Conservation (phyloP, 2,113 vertebrate genomes). For the Asarcornis scutulata region DNA sequence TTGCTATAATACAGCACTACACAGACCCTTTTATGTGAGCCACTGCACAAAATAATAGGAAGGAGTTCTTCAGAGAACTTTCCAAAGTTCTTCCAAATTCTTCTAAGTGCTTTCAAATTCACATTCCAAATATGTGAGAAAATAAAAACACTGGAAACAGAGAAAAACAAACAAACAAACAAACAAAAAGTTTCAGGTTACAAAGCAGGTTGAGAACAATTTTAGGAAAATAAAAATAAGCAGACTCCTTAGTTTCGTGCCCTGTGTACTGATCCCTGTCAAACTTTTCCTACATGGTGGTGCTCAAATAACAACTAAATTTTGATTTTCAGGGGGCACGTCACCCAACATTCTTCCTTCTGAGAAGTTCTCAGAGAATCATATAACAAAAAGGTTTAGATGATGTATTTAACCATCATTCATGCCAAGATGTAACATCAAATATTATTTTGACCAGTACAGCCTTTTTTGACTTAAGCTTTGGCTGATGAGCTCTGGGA, state of each 20-base stretch:
- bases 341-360: not conserved
- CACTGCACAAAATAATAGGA: not conserved
- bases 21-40: not conserved
- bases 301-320: not conserved
- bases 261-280: not conserved
- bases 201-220: not conserved
- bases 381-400: not conserved
- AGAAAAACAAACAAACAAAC: not conserved
- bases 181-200: not conserved
- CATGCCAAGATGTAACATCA: accelerated
- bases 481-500: not conserved
- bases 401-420: not conserved
- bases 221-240: not conserved
- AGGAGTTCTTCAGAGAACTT: not conserved
- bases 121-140: not conserved
- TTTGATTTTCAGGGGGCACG: not conserved
- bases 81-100: not conserved
- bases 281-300: not conserved
- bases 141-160: not conserved
- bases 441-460: not conserved
- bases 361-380: not conserved
- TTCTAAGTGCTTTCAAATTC: not conserved
- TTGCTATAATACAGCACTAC: not conserved
- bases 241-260: accelerated
- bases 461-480: not conserved